Conservation (phyloP, 1,140 invertebrate species). For the Hycleus phaleratus region DNA sequence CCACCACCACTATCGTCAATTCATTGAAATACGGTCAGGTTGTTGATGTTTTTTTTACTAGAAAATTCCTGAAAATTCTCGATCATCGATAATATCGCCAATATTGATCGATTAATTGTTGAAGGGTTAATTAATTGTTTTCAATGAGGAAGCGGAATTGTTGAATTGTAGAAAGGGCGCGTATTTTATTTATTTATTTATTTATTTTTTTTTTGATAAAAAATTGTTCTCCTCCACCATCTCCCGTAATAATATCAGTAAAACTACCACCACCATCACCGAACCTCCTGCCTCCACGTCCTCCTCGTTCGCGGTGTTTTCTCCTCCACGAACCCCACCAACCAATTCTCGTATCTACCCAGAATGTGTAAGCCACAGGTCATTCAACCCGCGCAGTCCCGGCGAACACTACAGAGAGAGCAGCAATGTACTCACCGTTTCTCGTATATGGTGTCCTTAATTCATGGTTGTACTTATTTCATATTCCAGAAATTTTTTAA, state of each 20-base stretch:
- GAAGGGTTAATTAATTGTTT: no score
- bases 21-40: conserved; percentile 2
- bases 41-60: background rate
- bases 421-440: conserved; percentile 32
- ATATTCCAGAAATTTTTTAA: conserved; percentile 14
- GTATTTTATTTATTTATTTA: no score
- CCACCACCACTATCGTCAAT: background rate
- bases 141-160: no score
- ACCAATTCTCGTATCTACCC: no score
- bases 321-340: no score
- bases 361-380: conserved; percentile 36
- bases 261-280: no score
- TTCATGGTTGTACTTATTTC: conserved; percentile 32
- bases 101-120: background rate
- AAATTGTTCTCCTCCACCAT: no score
- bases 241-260: no score
- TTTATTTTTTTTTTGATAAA: no score
- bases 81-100: background rate
- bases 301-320: no score
- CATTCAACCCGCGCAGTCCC: conserved; percentile 41
- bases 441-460: conserved; percentile 32
- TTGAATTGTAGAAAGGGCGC: no score
- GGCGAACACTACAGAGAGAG: conserved; percentile 20
- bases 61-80: background rate
- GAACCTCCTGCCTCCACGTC: no score